Evolutionary conservation across 2,113 vertebrate genomes (phyloP).

Genomic region (Cyphomyrus plagiostoma): DNA sequence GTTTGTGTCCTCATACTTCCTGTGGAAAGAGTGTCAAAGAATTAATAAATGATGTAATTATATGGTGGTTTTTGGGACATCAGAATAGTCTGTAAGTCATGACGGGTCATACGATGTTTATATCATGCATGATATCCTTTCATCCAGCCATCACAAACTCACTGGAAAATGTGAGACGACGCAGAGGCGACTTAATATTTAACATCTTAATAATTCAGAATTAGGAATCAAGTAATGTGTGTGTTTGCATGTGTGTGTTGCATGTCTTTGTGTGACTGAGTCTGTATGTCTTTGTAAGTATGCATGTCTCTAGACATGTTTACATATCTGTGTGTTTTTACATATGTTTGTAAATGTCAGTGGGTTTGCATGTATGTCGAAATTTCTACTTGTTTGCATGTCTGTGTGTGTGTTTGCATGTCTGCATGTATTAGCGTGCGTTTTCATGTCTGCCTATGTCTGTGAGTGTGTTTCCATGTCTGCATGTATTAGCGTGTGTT

Average conservation of each 20-base stretch:
- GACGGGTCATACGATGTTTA: background rate
- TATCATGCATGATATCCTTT: background rate
- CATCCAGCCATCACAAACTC: background rate
- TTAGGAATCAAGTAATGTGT: background rate
- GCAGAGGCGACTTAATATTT: background rate
- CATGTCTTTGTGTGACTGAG: background rate
- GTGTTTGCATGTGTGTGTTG: background rate
- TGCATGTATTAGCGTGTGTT: background rate
- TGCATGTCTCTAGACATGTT: background rate
- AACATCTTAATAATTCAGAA: background rate
- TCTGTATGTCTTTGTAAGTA: background rate
- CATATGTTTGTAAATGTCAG: background rate
- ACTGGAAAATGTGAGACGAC: background rate
- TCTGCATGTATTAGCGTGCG: background rate
- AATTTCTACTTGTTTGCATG: background rate
- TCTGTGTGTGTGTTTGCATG: background rate
- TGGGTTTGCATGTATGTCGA: conserved; percentile 20
- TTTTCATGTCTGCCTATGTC: background rate
- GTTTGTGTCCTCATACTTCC: background rate
- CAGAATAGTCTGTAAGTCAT: background rate
- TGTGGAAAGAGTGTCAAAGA: background rate
- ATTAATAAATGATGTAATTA: background rate
- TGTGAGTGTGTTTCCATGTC: background rate
- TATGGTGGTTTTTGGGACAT: background rate
- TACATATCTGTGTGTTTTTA: background rate